Evolutionary conservation across 2,797 vertebrate genomes (phyloP).

Genomic region (Enteromius anoplus): DNA sequence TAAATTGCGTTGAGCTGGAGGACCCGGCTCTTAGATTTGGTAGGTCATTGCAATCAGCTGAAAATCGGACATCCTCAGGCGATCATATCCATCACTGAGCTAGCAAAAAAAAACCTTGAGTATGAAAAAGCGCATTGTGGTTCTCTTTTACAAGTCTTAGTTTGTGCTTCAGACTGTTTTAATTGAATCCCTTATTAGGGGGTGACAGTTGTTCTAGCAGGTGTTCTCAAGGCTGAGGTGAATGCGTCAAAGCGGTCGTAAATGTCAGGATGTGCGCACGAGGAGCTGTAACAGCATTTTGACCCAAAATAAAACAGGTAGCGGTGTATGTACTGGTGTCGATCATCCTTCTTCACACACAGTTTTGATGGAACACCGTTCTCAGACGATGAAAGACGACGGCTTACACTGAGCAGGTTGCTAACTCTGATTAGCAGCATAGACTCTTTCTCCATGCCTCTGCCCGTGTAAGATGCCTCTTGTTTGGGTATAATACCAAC

Average conservation of each 20-base stretch:
- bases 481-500: conserved; percentile 57
- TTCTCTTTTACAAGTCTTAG: background rate
- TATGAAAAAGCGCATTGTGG: conserved; percentile 2
- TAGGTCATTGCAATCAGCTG: conserved; percentile 37
- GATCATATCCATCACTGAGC: conserved; percentile 29
- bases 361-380: background rate
- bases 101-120: conserved; percentile 38
- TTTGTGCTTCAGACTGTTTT: conserved; percentile 1
- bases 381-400: conserved; percentile 10
- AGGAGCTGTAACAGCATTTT: conserved; percentile 1
- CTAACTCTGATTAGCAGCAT: conserved; percentile 30
- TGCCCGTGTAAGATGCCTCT: conserved; percentile 55
- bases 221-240: background rate
- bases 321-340: background rate
- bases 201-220: conserved; percentile 23
- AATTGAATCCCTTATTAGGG: conserved; percentile 24
- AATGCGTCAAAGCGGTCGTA: background rate
- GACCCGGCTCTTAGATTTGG: conserved; percentile 6
- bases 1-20: conserved; percentile 25
- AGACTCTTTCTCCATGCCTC: conserved; percentile 38
- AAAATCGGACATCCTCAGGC: conserved; percentile 9
- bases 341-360: background rate
- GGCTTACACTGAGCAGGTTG: conserved; percentile 23
- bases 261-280: conserved; percentile 6
- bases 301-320: conserved; percentile 3